Base-by-base conservation (phyloP, 1,140 invertebrate species). In the Asobara japonica region DNA sequence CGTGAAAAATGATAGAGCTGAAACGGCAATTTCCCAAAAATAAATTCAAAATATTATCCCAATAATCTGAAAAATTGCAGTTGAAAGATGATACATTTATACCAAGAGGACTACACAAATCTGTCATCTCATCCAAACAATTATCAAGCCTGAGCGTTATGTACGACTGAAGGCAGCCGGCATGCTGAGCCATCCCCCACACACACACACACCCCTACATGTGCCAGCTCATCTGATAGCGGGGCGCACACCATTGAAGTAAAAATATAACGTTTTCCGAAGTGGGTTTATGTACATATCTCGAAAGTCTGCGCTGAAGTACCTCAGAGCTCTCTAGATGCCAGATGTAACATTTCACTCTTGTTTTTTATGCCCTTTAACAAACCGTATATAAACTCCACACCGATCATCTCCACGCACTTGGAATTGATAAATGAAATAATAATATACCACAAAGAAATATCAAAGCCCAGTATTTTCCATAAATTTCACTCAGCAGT, bases 341-440 rank as follows among this genome's bases (percentile, higher is more conserved):
- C 79, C 79, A 80, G 79, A 80, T 80, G 79, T 77, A 79, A 80
- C 78, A 76, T 78, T 78, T 80, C 79, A 75, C 78, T 80, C 79
- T 77, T 77, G 78, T 77, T 79, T 76, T 77, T 64, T 56, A 18
- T 72, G 20, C 29, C 48, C 69, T 25, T 56, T 56, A 56, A 56
- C 22, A 56, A 56, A 56, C 51, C 22, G 20, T 56, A 56, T 56
- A 56, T 56, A 56, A 56, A 56, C 51, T 56, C 51, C 51, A 25
- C 8, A 22, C 22, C 51, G 22, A 56, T 56, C 51, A 56, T 56
- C 51, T n/a, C n/a, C 51, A 18, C 51, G 25, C 51, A 56, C 51
- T 56, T 27, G 51, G 51, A 56, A 56, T 56, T 56, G 51, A 56
- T 56, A 56, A 56, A 56, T 56, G 22, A 2, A 10, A 25, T 56